phyloP scores from a whole-genome alignment of 2,113 vertebrate species.

The Lampris megalopsis region DNA sequence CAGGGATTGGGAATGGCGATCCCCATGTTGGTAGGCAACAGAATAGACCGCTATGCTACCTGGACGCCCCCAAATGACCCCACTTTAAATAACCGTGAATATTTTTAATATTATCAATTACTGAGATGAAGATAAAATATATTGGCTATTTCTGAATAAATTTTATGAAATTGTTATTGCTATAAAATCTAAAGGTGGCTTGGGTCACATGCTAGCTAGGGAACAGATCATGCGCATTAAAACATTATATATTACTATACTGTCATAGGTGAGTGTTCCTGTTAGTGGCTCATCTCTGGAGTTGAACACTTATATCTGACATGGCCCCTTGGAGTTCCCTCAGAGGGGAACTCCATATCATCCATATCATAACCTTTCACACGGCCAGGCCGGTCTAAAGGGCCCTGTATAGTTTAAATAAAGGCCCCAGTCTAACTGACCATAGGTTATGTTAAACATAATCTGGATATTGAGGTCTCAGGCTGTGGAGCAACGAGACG shows the following conservation, averaged over 20 bases:
- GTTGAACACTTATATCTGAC: conserved; percentile 43
- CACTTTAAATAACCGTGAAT: background rate
- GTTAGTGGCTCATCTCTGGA: conserved; percentile 46
- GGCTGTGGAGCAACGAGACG: conserved; percentile 38
- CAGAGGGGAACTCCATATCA: background rate
- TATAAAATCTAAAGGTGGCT: too few relatives aligned
- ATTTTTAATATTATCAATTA: background rate
- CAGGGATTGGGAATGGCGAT: too few relatives aligned
- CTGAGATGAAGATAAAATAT: background rate
- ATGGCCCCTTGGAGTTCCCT: conserved; percentile 30
- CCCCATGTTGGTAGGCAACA: too few relatives aligned
- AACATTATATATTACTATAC: too few relatives aligned
- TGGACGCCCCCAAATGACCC: too few relatives aligned
- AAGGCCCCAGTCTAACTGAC: conserved; percentile 39
- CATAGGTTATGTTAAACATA: conserved; percentile 36
- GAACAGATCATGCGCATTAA: too few relatives aligned
- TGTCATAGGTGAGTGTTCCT: conserved; percentile 22
- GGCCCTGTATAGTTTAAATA: too few relatives aligned
- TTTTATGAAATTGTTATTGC: too few relatives aligned
- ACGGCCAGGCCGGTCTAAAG: conserved; percentile 33
- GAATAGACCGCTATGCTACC: too few relatives aligned
- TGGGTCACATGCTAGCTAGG: too few relatives aligned
- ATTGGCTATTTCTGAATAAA: too few relatives aligned
- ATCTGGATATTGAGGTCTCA: conserved; percentile 14
- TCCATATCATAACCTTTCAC: conserved; percentile 35